Conservation (phyloP, 2,113 vertebrate genomes). For the Brachyhypopomus occidentalis region DNA sequence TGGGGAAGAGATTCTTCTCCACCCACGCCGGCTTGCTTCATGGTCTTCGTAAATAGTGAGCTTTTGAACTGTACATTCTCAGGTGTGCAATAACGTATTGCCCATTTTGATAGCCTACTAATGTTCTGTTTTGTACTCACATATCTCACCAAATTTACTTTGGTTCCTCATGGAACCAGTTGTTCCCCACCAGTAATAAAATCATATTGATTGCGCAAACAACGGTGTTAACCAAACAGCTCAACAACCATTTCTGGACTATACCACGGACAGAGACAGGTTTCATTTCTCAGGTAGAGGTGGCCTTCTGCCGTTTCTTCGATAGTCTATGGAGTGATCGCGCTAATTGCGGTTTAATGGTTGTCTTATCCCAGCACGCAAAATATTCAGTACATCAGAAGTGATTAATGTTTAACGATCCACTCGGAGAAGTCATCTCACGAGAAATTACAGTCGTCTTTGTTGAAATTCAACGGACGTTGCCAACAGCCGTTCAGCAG, state of each 20-base stretch:
- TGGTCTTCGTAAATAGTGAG: not conserved
- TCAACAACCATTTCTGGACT: not conserved
- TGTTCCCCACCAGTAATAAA: no score
- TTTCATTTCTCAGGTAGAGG: not conserved
- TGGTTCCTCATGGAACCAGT: not conserved
- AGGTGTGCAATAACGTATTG: not conserved
- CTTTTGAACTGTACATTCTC: not conserved
- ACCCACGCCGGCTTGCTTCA: not conserved
- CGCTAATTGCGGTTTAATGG: constrained; percentile 1
- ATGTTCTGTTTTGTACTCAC: not conserved
- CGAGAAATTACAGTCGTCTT: constrained; percentile 4
- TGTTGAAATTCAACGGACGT: not conserved
- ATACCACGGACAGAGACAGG: not conserved
- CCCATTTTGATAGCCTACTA: not conserved
- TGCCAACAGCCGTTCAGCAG: no score
- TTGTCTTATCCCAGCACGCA: not conserved
- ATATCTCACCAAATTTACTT: not conserved
- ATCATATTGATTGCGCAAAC: no score
- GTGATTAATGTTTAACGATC: constrained; percentile 36
- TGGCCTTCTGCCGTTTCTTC: not conserved
- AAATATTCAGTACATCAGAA: not conserved
- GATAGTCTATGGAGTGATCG: not conserved
- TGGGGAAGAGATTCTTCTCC: no score
- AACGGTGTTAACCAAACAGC: not conserved
- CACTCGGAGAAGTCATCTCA: not conserved